These are phyloP conservation scores for Lymantria dispar DNA, from an alignment of 2,888 invertebrate genomes.

Conservation along the genomic window DNA sequence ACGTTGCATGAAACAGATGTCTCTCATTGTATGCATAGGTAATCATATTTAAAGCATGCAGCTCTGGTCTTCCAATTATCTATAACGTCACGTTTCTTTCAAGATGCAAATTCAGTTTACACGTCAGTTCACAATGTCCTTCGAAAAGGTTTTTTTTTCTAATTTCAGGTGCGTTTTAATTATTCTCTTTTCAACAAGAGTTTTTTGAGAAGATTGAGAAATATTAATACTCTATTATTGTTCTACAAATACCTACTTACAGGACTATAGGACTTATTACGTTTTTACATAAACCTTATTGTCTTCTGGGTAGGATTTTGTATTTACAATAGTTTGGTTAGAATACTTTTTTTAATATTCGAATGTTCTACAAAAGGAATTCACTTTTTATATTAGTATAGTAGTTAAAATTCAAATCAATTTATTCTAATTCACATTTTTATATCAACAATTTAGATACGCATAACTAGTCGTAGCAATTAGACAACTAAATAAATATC, in stretches of 20 bases:
- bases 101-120: slow-evolving; percentile 16
- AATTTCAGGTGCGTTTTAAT: slow-evolving; percentile 22
- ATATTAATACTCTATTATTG: slow-evolving; percentile 18
- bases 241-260: slow-evolving; percentile 22
- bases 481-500: slow-evolving; percentile 26
- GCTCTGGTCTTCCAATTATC: slow-evolving; percentile 21
- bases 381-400: slow-evolving; percentile 22
- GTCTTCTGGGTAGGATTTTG: slow-evolving; percentile 25
- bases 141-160: slow-evolving; percentile 2
- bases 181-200: slow-evolving; percentile 12
- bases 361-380: slow-evolving; percentile 17
- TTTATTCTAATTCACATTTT: slow-evolving; percentile 16
- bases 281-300: not conserved
- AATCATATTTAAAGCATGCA: slow-evolving; percentile 25
- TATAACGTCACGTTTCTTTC: slow-evolving; percentile 24
- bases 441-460: slow-evolving; percentile 23
- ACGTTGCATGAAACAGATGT: slow-evolving; percentile 55
- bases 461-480: slow-evolving; percentile 24
- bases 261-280: slow-evolving; percentile 4
- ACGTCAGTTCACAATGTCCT: slow-evolving; percentile 7
- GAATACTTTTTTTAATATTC: slow-evolving; percentile 21
- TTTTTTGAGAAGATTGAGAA: slow-evolving; percentile 10
- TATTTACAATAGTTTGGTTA: slow-evolving; percentile 19
- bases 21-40: slow-evolving; percentile 5
- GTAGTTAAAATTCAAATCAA: slow-evolving; percentile 23